Percentiles rank a stretch among this genome's conserved stretches.
phyloP scores from a whole-genome alignment of 2,888 invertebrate genomes.

The Cecidostiba fungosa region DNA sequence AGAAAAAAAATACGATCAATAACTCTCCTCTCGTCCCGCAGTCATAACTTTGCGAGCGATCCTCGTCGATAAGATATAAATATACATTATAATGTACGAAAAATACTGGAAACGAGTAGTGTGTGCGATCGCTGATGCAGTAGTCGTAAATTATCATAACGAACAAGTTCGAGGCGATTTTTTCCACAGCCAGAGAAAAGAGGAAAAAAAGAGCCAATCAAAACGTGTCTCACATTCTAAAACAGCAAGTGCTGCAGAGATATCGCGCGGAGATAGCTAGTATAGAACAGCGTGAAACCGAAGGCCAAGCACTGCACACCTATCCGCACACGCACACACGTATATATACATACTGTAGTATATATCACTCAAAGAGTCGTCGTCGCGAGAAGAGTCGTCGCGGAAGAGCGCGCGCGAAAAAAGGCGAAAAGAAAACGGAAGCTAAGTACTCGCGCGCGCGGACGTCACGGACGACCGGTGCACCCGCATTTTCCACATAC shows the following conservation, averaged over 20 bases:
- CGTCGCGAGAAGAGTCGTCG: background rate
- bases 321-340: background rate
- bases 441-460: constrained; percentile 61
- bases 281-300: background rate
- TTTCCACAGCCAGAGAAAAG: background rate
- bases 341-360: too few relatives aligned
- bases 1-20: background rate
- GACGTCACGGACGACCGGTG: constrained; percentile 75
- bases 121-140: background rate
- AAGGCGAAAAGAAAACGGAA: constrained; percentile 66
- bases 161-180: background rate
- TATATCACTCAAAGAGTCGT: background rate
- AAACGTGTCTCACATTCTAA: background rate
- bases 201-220: background rate
- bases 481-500: constrained; percentile 77
- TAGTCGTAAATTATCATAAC: background rate
- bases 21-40: background rate
- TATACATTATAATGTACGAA: background rate
- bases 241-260: background rate
- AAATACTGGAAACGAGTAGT: background rate
- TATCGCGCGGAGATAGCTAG: background rate
- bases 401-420: constrained; percentile 6
- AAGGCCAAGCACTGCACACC: background rate
- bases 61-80: background rate
- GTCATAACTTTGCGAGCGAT: constrained; percentile 13